Percentiles rank a stretch among this genome's conserved stretches.
These are phyloP conservation scores for Noturus placidus DNA, from an alignment of 2,113 vertebrate species.

Conservation along the genomic window DNA sequence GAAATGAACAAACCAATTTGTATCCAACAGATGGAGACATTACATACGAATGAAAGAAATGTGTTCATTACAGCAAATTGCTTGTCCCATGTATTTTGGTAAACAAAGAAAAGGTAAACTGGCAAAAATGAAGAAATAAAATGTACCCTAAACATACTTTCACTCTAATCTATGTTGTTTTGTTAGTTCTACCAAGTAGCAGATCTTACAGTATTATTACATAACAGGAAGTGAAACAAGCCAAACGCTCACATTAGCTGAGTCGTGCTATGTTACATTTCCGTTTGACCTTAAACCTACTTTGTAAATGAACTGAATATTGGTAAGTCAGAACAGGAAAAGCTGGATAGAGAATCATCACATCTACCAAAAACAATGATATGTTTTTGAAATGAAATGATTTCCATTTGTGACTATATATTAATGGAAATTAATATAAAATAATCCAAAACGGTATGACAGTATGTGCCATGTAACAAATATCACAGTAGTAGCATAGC, in stretches of 20 bases:
- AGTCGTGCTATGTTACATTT: neutral
- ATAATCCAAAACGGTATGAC: neutral
- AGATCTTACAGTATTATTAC: neutral
- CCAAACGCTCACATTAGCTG: neutral
- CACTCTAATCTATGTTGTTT: neutral
- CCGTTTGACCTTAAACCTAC: neutral
- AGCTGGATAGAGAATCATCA: neutral
- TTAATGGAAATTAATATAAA: neutral
- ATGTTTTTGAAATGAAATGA: neutral
- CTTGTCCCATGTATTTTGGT: neutral
- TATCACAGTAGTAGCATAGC: neutral
- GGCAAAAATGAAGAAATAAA: neutral
- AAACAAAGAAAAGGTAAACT: neutral
- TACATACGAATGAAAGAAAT: neutral
- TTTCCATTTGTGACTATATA: no score
- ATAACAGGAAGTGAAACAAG: conserved; percentile 32
- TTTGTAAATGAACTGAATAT: neutral
- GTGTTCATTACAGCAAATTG: neutral
- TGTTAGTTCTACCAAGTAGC: neutral
- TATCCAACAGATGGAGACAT: conserved; percentile 37
- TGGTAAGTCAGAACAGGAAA: neutral
- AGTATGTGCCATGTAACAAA: neutral
- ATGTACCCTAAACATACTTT: neutral
- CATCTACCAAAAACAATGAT: neutral
- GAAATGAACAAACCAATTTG: neutral